Evolutionary conservation across 1,140 invertebrate species (phyloP).

Genomic region (Cotesia typhae): DNA sequence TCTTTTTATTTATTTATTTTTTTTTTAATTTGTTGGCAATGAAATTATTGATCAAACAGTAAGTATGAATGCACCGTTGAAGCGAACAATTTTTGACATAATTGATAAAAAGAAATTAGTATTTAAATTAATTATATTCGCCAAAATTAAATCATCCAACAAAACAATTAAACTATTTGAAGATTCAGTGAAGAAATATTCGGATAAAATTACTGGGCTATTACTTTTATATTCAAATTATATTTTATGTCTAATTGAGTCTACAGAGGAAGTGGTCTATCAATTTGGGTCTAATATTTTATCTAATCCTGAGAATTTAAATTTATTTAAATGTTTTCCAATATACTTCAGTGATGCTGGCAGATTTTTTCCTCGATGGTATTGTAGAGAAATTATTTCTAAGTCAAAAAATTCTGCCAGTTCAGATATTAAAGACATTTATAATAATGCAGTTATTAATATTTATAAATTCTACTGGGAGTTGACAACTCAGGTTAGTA

Average conservation of each 20-base stretch:
- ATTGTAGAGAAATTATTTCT: slow-evolving; percentile 14
- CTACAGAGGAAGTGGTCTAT: slow-evolving; percentile 35
- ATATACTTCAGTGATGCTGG: slow-evolving; percentile 22
- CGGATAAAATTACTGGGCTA: slow-evolving; percentile 34
- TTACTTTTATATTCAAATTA: slow-evolving; percentile 35
- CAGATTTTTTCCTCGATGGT: slow-evolving; percentile 38
- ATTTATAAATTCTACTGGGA: slow-evolving; percentile 31
- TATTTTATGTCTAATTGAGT: slow-evolving; percentile 34
- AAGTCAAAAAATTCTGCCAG: not conserved
- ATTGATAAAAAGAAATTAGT: slow-evolving; percentile 9
- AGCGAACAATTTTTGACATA: slow-evolving; percentile 23
- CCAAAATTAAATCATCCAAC: slow-evolving; percentile 14
- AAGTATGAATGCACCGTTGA: slow-evolving; percentile 32
- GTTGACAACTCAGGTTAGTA: slow-evolving; percentile 17
- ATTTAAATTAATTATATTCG: slow-evolving; percentile 31
- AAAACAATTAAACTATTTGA: slow-evolving; percentile 28
- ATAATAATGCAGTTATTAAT: slow-evolving; percentile 3
- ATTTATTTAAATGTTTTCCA: slow-evolving; percentile 31
- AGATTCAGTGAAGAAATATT: slow-evolving; percentile 19
- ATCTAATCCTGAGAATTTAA: slow-evolving; percentile 10
- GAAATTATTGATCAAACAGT: slow-evolving; percentile 34
- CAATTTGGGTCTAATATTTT: slow-evolving; percentile 27
- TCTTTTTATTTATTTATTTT: not conserved
- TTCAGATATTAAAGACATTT: slow-evolving; percentile 20
- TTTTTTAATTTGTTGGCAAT: too few species aligned